Evolutionary conservation across 2,113 vertebrate species (phyloP).

Genomic region (Toxotes jaculatrix): DNA sequence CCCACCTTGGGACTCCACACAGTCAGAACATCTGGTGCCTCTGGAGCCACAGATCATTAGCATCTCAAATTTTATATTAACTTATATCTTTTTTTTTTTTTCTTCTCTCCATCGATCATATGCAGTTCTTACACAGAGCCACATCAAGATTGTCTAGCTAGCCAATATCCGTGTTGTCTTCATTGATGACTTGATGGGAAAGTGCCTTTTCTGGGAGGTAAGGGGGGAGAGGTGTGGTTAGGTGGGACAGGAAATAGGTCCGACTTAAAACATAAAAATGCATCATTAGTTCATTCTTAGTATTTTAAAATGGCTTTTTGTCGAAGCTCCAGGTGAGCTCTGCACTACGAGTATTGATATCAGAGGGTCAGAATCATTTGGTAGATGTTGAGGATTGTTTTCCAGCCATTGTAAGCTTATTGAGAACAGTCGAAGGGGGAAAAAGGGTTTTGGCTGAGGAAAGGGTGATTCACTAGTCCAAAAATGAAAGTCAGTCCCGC

Average conservation of each 20-base stretch:
- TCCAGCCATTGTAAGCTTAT: conserved; percentile 80
- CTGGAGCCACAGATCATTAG: conserved; percentile 80
- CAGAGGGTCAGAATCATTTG: conserved; percentile 81
- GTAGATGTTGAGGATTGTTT: conserved; percentile 82
- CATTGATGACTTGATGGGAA: conserved; percentile 80
- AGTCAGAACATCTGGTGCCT: conserved; percentile 75
- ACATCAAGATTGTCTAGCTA: conserved; percentile 87
- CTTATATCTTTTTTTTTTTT: conserved; percentile 56
- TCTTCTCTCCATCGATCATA: conserved; percentile 65
- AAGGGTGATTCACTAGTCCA: conserved; percentile 60
- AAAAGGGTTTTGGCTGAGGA: conserved; percentile 74
- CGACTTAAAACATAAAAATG: conserved; percentile 78
- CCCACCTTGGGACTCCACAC: conserved; percentile 82
- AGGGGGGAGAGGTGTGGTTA: conserved; percentile 45
- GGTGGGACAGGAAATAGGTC: conserved; percentile 80
- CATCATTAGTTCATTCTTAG: conserved; percentile 81
- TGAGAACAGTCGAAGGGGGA: conserved; percentile 71
- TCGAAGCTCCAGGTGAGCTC: conserved; percentile 75
- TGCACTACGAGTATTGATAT: conserved; percentile 74
- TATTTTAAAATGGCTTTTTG: conserved; percentile 84
- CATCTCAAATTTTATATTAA: conserved; percentile 76
- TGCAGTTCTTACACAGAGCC: conserved; percentile 78
- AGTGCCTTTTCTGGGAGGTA: conserved; percentile 76
- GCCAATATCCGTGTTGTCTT: conserved; percentile 82
- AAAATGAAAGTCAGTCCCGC: conserved; percentile 62